Evolutionary conservation across 2,888 invertebrate species (phyloP), one percentile per base, ranked within the genome.

Genomic region (Graphium colonna): DNA sequence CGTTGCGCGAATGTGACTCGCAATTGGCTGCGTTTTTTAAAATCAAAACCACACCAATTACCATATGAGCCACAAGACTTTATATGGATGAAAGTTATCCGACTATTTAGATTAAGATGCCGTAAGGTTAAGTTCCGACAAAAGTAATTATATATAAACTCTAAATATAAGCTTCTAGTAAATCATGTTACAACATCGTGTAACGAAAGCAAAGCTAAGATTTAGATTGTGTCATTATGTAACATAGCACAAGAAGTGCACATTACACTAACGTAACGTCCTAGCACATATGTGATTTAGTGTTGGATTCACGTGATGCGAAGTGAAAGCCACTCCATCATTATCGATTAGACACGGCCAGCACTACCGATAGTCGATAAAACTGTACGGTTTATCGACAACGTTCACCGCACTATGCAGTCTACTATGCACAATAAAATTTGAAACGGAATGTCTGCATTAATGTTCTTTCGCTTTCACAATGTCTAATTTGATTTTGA

Each of bases 281-380:
- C 31, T 17, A 33, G 28, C 45, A 45, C 45, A 31, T 33, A 28
- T 43, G 52, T 28, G 38, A 41, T 33, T 38, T 43, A 26, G 46
- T 17, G 38, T 41, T 21, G 43, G 8, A 38, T 21, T 47, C 61
- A 61, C 57, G 61, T 61, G 62, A 63, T 47, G 38, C 36, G 9
- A 26, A 46, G 62, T 59, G 62, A 63, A 64, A 68, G 64, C 64
- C 59, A 60, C 12, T 17, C 38, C 33, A 42, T 45, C 39, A 45
- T 48, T 48, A 53, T 17, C 28, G 53, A 48, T 53, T 48, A 26
- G 53, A 18, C 38, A 44, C 43, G 31, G 38, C 13, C 13, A 38
- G 10, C 18, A 53, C 38, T 53, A 48, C 31, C 48, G 39, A 43
- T 31, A 28, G 38, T 48, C 43, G 48, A 43, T 53, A 18, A 10